These are phyloP conservation scores for Chelonoidis abingdonii DNA, from an alignment of 2,113 vertebrate genomes.

Conservation along the genomic window DNA sequence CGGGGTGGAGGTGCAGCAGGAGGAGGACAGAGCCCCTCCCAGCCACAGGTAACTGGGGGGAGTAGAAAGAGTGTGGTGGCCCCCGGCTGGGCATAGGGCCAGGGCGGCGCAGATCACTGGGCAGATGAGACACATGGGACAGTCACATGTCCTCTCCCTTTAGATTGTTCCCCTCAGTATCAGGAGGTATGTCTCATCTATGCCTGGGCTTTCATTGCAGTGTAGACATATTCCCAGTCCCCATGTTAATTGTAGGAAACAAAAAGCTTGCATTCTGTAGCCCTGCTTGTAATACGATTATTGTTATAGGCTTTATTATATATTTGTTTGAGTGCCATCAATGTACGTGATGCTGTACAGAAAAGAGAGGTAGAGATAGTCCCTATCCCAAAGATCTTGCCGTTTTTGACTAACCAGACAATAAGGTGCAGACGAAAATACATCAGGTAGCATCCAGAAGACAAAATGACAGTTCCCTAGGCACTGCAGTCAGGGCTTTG, in stretches of 20 bases:
- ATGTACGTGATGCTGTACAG: not conserved
- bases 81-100: too few relatives aligned
- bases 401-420: not conserved
- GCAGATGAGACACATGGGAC: too few relatives aligned
- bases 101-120: too few relatives aligned
- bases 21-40: too few relatives aligned
- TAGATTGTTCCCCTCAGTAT: too few relatives aligned
- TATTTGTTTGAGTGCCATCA: not conserved
- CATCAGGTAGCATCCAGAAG: not conserved
- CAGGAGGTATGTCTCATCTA: too few relatives aligned
- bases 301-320: slow-evolving; percentile 20
- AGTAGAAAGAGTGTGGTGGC: too few relatives aligned
- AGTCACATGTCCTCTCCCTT: too few relatives aligned
- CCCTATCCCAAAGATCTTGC: not conserved
- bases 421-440: not conserved
- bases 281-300: not conserved
- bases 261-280: not conserved
- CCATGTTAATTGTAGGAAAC: not conserved
- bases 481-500: not conserved
- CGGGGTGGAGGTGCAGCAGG: too few relatives aligned
- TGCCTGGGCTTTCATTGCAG: not conserved
- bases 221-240: not conserved
- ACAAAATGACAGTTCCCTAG: not conserved
- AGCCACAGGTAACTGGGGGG: too few relatives aligned
- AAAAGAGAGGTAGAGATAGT: not conserved